phyloP scores from a whole-genome alignment of 1,140 invertebrate genomes.

The Megalonaias nervosa region DNA sequence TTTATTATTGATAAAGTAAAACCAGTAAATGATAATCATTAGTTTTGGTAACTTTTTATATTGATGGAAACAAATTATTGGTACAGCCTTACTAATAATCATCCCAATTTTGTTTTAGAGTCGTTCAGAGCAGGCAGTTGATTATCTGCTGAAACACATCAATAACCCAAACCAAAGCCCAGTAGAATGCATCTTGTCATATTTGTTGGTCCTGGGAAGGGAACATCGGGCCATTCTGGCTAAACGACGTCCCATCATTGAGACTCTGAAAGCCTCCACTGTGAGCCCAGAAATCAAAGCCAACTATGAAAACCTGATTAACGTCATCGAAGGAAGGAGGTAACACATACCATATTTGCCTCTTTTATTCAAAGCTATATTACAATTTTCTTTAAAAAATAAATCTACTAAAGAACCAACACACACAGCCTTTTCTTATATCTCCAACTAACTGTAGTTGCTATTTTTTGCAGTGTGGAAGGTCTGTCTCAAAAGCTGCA shows the following conservation, averaged over 20 bases:
- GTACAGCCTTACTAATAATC: too few relatives aligned
- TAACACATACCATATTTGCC: neutral
- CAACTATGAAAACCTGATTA: neutral
- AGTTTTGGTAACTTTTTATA: too few relatives aligned
- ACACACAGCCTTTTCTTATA: too few relatives aligned
- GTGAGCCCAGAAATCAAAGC: constrained; percentile 4
- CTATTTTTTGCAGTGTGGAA: constrained; percentile 5
- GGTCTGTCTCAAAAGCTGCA: constrained; percentile 2
- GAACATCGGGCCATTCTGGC: constrained; percentile 4
- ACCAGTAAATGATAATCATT: too few relatives aligned
- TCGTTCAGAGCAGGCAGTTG: neutral
- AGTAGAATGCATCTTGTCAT: neutral
- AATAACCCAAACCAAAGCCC: neutral
- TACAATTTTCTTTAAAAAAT: too few relatives aligned
- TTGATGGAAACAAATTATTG: too few relatives aligned
- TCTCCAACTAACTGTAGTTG: too few relatives aligned
- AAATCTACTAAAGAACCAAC: too few relatives aligned
- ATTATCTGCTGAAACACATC: constrained; percentile 6
- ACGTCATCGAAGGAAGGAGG: constrained; percentile 17
- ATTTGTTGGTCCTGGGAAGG: constrained; percentile 1
- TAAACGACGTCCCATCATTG: neutral
- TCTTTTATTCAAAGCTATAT: too few relatives aligned
- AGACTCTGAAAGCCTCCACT: neutral
- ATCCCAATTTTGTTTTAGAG: too few relatives aligned
- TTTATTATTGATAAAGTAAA: too few relatives aligned